Conservation (phyloP, 2,113 vertebrate species). For the Tetraodon nigroviridis region DNA sequence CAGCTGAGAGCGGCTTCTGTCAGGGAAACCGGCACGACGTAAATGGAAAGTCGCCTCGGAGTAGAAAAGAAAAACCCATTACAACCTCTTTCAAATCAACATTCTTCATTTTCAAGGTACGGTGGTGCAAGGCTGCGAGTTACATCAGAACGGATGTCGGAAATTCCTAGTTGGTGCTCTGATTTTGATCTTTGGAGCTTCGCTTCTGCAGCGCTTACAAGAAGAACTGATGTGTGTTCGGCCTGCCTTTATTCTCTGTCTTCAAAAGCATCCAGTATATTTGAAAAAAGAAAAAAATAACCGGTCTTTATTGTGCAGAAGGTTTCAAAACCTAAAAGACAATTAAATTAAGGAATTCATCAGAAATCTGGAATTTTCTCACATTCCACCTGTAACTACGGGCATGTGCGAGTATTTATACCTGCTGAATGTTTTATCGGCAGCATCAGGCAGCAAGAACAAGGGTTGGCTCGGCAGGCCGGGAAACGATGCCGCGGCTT, state of each 20-base stretch:
- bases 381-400: too few relatives aligned
- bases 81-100: conserved; percentile 30
- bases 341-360: too few relatives aligned
- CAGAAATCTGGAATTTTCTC: too few relatives aligned
- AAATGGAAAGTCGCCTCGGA: conserved; percentile 38
- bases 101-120: conserved; percentile 35
- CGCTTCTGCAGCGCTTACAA: not conserved
- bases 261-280: too few relatives aligned
- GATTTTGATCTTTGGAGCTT: conserved; percentile 2
- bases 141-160: conserved; percentile 9
- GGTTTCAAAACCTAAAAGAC: too few relatives aligned
- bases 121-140: not conserved
- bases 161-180: conserved; percentile 10
- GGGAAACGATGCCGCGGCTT: not conserved
- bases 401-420: too few relatives aligned
- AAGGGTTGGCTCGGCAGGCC: too few relatives aligned
- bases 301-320: too few relatives aligned
- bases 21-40: conserved; percentile 31
- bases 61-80: conserved; percentile 26
- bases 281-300: too few relatives aligned
- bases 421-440: too few relatives aligned
- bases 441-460: too few relatives aligned
- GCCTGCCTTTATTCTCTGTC: too few relatives aligned
- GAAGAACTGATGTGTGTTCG: not conserved
- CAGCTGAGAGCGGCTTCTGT: conserved; percentile 53